Evolutionary conservation across 1,140 invertebrate genomes (phyloP).

Genomic region (Cotesia chilonis): DNA sequence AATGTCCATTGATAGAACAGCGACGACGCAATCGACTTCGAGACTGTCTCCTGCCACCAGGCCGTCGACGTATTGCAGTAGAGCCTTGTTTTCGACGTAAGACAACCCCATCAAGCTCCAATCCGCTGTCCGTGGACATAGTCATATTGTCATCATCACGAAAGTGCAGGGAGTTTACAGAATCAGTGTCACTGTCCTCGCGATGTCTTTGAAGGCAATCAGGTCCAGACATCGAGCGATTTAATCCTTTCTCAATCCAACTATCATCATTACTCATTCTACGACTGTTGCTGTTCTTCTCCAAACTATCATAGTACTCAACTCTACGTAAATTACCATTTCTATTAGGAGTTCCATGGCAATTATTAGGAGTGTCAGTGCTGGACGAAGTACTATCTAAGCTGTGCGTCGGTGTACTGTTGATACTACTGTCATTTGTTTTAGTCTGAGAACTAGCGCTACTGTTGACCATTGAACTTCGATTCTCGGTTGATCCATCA

Average conservation of each 20-base stretch:
- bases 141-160: constrained; percentile 64
- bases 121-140: constrained; percentile 63
- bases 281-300: constrained; percentile 62
- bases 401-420: constrained; percentile 62
- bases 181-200: constrained; percentile 61
- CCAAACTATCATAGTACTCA: constrained; percentile 61
- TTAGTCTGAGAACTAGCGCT: constrained; percentile 51
- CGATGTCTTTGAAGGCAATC: constrained; percentile 70
- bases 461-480: constrained; percentile 47
- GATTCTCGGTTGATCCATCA: constrained; percentile 43
- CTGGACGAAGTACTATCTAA: constrained; percentile 61
- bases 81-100: constrained; percentile 68
- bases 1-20: constrained; percentile 89
- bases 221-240: constrained; percentile 76
- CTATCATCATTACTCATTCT: constrained; percentile 62
- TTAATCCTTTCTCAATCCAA: constrained; percentile 68
- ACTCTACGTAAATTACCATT: constrained; percentile 60
- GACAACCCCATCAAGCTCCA: constrained; percentile 62
- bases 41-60: constrained; percentile 73
- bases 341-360: constrained; percentile 53
- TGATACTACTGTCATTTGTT: constrained; percentile 56
- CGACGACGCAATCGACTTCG: constrained; percentile 76
- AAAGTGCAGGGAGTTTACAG: constrained; percentile 61
- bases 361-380: constrained; percentile 59
- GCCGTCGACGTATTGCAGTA: constrained; percentile 75